Percentiles rank a stretch among this genome's conserved stretches.
Conservation (phyloP, 1,140 invertebrate genomes). For the Pseudomyrmex cubaensis region DNA sequence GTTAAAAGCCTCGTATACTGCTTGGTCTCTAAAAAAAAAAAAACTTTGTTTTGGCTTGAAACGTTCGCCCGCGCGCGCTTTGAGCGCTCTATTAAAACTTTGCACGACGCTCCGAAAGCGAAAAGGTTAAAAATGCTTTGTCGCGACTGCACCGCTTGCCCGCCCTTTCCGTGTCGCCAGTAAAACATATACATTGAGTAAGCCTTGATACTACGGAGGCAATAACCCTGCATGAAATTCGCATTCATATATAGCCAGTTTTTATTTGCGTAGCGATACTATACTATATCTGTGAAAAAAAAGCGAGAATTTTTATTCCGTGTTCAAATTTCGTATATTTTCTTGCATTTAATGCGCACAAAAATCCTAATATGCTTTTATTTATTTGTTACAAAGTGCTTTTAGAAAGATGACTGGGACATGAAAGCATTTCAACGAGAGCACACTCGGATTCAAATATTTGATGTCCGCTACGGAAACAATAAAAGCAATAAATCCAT, state of each 20-base stretch:
- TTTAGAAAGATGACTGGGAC: neutral
- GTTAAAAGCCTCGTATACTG: neutral
- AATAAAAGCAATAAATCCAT: slow-evolving; percentile 35
- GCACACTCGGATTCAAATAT: slow-evolving; percentile 15
- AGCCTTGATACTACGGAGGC: slow-evolving; percentile 35
- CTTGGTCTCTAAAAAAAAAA: slow-evolving; percentile 25
- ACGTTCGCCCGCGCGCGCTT: slow-evolving; percentile 7
- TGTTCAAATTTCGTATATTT: neutral
- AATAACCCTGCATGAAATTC: slow-evolving; percentile 28
- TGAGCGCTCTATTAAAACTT: slow-evolving; percentile 51
- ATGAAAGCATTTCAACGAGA: slow-evolving; percentile 34
- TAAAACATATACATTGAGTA: slow-evolving; percentile 34
- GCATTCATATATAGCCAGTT: neutral
- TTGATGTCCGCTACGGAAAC: slow-evolving; percentile 8
- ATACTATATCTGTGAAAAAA: no score
- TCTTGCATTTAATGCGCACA: neutral
- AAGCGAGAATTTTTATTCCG: no score
- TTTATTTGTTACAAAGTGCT: neutral
- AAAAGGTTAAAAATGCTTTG: slow-evolving; percentile 60
- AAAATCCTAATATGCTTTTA: neutral
- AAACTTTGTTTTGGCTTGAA: slow-evolving; percentile 16
- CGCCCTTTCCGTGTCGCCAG: slow-evolving; percentile 51
- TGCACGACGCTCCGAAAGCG: slow-evolving; percentile 17
- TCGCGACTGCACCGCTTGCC: slow-evolving; percentile 35
- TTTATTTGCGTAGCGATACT: slow-evolving; percentile 7